Percentiles rank a stretch among this genome's conserved stretches.
phyloP scores from a whole-genome alignment of 2,888 invertebrate species.

The Pandemis corylana region DNA sequence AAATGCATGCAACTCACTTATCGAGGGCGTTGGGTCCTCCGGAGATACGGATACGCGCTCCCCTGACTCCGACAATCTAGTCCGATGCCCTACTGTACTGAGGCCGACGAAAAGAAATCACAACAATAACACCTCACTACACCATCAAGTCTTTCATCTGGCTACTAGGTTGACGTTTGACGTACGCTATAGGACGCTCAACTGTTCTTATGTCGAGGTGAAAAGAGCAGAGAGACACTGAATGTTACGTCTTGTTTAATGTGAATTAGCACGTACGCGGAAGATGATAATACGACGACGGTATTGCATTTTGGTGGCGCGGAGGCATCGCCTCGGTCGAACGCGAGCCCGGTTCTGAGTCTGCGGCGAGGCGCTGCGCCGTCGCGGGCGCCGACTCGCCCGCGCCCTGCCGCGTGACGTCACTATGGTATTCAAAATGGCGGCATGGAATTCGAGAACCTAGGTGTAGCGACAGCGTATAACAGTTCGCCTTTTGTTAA shows the following conservation, averaged over 20 bases:
- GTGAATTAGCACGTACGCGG: constrained; percentile 68
- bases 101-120: constrained; percentile 75
- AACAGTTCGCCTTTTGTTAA: constrained; percentile 22
- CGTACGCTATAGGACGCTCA: constrained; percentile 61
- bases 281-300: constrained; percentile 72
- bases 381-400: constrained; percentile 73
- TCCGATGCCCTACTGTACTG: constrained; percentile 65
- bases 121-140: constrained; percentile 79
- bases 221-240: constrained; percentile 79
- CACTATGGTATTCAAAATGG: constrained; percentile 83
- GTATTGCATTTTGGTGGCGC: constrained; percentile 74
- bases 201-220: constrained; percentile 71
- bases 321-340: constrained; percentile 78
- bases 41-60: constrained; percentile 65
- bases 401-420: constrained; percentile 81
- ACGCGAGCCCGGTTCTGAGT: constrained; percentile 76
- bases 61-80: constrained; percentile 72
- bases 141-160: constrained; percentile 54
- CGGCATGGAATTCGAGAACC: constrained; percentile 82
- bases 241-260: constrained; percentile 61
- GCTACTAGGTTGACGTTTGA: constrained; percentile 22
- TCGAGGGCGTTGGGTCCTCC: constrained; percentile 70
- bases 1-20: constrained; percentile 77
- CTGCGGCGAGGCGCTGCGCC: constrained; percentile 75
- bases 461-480: constrained; percentile 61